Evolutionary conservation across 53 echinoderm and acorn worm species (phyloP).

Genomic region (Mesocentrotus franciscanus): DNA sequence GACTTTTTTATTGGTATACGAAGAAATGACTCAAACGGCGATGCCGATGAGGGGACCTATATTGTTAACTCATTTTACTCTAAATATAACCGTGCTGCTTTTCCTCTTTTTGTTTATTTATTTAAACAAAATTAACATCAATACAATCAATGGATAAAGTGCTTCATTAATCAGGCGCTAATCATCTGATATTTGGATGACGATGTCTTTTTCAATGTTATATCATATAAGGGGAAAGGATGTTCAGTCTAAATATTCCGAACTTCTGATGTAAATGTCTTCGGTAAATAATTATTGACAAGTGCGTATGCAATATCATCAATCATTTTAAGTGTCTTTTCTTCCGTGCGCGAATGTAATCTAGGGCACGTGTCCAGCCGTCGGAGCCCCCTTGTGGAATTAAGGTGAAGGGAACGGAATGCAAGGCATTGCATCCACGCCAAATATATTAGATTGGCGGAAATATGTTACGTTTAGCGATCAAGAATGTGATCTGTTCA

Average conservation of each 20-base stretch:
- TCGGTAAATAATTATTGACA: not conserved
- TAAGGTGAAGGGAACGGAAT: not conserved
- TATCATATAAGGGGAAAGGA: not conserved
- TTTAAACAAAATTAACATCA: too few species aligned
- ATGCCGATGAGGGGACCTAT: not conserved
- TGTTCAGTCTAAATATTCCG: not conserved
- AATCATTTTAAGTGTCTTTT: not conserved
- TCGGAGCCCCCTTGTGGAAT: not conserved
- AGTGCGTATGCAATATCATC: not conserved
- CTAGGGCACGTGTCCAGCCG: not conserved
- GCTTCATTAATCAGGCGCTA: too few species aligned
- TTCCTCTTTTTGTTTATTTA: not conserved
- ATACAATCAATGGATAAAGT: too few species aligned
- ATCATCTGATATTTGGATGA: not conserved
- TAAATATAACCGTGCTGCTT: not conserved
- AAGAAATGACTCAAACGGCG: not conserved
- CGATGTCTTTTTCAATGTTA: not conserved
- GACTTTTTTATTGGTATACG: not conserved
- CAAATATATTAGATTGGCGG: slow-evolving; percentile 26
- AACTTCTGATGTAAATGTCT: not conserved
- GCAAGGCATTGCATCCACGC: not conserved
- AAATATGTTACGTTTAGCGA: slow-evolving; percentile 3
- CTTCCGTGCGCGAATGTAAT: not conserved
- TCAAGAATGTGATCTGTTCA: slow-evolving; percentile 12
- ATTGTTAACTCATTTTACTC: too few species aligned